phyloP scores from a whole-genome alignment of 1,140 invertebrate species.

The Micrasema minimum region DNA sequence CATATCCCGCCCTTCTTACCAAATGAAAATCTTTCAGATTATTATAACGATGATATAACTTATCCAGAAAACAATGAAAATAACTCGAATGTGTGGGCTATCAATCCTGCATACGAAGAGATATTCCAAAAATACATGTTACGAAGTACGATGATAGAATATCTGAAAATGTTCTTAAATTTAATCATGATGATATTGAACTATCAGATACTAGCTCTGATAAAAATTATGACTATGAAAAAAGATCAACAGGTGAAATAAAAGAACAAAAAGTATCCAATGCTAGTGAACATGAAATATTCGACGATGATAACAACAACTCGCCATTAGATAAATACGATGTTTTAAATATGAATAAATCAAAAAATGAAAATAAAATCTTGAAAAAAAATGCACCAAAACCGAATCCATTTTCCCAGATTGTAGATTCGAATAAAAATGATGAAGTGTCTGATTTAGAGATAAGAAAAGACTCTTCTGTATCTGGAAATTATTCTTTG shows the following conservation, averaged over 20 bases:
- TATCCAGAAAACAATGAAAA: neutral
- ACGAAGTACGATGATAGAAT: neutral
- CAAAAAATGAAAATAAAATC: neutral
- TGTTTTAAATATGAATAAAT: neutral
- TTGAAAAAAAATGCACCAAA: neutral
- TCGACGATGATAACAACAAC: neutral
- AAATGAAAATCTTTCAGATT: neutral
- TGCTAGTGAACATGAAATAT: neutral
- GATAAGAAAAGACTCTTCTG: neutral
- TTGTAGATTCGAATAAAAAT: neutral
- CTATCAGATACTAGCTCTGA: neutral
- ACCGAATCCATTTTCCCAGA: neutral
- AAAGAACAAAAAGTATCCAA: too few relatives aligned
- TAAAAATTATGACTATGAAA: neutral
- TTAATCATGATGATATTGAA: neutral
- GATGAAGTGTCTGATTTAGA: neutral
- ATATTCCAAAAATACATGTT: slow-evolving; percentile 1
- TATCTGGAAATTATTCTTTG: neutral
- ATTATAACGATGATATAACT: neutral
- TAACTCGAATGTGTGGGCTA: slow-evolving; percentile 2
- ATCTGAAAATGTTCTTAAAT: too few relatives aligned
- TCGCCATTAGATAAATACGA: neutral
- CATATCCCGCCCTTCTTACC: slow-evolving; percentile 1
- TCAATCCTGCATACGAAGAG: slow-evolving; percentile 8
- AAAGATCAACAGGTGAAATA: slow-evolving; percentile 3